Base-by-base conservation (phyloP, 1,140 invertebrate species). In the Leptinotarsa lineolata region DNA sequence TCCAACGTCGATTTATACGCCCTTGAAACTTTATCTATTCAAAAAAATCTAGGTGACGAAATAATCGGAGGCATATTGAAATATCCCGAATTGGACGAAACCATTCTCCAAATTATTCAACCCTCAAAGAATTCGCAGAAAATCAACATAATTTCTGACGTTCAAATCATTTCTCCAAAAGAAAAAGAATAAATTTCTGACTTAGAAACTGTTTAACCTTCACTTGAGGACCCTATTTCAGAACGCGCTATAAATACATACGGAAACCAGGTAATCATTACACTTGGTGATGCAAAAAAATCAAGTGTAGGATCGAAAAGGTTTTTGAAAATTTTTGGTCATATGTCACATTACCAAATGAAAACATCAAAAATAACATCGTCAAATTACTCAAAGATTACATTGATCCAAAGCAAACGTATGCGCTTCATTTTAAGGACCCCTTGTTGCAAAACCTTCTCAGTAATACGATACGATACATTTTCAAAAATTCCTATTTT, bases 401-500 rank as follows among this genome's bases (percentile, higher is more conserved):
- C 74, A 46, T 79, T 6, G 22, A 75, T 58, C 73, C 66, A 48
- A 76, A 75, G 74, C 22, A 63, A 39, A 63, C 46, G 15, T 74
- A 76, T 70, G 44, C 73, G 18, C 39, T 74, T 72, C 61, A 58
- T 71, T 77, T 74, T 30, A 74, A 67, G 72, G 24, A 22, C 21
- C 24, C 18, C 21, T 12, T 12, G 11, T 15, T 65, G 21, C 24
- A 11, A 8, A n/a, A 65, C 0, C 20, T 22, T 69, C 66, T 72
- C 46, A 58, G 59, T 8, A 72, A 68, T 68, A 73, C 63, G 0
- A 15, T 76, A 16, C 74, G 74, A 73, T 76, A 54, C 6, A 71
- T 63, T 15, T 78, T 75, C 60, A 73, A 73, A 73, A 77, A 76
- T n/a, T n/a, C 64, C 18, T 46, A 67, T n/a, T 79, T 70, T 15